These are phyloP conservation scores for Pampus argenteus DNA, from an alignment of 2,797 vertebrate species.

Conservation along the genomic window DNA sequence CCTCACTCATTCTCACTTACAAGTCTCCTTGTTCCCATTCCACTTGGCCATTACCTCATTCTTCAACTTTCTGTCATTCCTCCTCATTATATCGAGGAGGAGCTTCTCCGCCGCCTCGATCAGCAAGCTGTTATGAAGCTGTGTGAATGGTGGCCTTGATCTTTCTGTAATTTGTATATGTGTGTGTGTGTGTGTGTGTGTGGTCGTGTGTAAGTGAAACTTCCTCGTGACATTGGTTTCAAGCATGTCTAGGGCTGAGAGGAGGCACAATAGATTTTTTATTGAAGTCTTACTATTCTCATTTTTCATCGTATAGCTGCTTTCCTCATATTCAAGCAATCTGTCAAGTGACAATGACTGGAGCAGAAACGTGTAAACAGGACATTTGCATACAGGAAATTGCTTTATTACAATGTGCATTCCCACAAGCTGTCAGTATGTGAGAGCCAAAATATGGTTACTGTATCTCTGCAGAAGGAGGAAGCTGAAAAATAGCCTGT, in stretches of 20 bases:
- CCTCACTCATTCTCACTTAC: conserved; percentile 58
- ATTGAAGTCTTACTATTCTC: conserved; percentile 71
- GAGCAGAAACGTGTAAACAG: conserved; percentile 78
- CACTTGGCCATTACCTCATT: conserved; percentile 49
- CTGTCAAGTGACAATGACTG: conserved; percentile 81
- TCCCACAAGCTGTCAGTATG: conserved; percentile 76
- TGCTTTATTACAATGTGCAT: conserved; percentile 82
- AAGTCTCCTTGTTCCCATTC: conserved; percentile 46
- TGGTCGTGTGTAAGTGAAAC: conserved; percentile 47
- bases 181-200: conserved; percentile 29
- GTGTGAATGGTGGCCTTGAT: conserved; percentile 57
- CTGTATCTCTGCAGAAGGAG: conserved; percentile 49
- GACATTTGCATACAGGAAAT: conserved; percentile 85
- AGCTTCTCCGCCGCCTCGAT: conserved; percentile 46
- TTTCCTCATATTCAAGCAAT: conserved; percentile 75
- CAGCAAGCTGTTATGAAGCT: conserved; percentile 36
- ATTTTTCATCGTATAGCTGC: conserved; percentile 75
- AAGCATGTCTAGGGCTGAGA: conserved; percentile 53
- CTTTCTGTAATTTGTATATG: conserved; percentile 52
- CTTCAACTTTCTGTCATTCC: conserved; percentile 45
- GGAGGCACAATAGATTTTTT: conserved; percentile 64
- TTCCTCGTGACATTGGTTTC: conserved; percentile 59
- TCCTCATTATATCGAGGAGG: conserved; percentile 49
- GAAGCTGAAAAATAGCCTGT: conserved; percentile 68
- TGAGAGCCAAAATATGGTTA: conserved; percentile 64